Evolutionary conservation across 2,113 vertebrate species (phyloP).

Genomic region (Mesoclemmys tuberculata): DNA sequence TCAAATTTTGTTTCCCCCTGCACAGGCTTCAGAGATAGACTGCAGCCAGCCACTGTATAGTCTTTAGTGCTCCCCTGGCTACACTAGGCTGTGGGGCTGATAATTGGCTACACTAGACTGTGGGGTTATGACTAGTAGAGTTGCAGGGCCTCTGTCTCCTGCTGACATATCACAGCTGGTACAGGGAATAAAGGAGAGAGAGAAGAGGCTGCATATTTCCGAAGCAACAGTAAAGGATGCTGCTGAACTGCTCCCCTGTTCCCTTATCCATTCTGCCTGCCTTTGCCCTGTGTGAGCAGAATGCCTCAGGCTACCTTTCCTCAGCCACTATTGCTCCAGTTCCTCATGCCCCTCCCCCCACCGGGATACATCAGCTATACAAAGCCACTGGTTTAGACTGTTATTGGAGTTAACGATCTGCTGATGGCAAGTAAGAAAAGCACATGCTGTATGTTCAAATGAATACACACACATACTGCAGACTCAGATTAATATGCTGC

Average conservation of each 20-base stretch:
- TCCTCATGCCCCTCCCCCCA: slow-evolving; percentile 53
- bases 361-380: neutral
- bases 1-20: neutral
- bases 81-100: neutral
- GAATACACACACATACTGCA: slow-evolving; percentile 19
- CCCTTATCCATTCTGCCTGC: slow-evolving; percentile 48
- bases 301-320: slow-evolving; percentile 59
- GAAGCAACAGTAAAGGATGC: slow-evolving; percentile 42
- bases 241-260: slow-evolving; percentile 14
- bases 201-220: slow-evolving; percentile 46
- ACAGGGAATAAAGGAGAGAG: slow-evolving; percentile 31
- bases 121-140: neutral
- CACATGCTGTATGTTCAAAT: slow-evolving; percentile 14
- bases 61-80: neutral
- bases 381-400: slow-evolving; percentile 35
- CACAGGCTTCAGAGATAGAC: neutral
- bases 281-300: slow-evolving; percentile 58
- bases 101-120: neutral
- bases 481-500: neutral
- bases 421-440: slow-evolving; percentile 20
- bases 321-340: slow-evolving; percentile 49
- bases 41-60: neutral
- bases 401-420: slow-evolving; percentile 49
- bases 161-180: slow-evolving; percentile 3
- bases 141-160: neutral